Conservation (phyloP, 2,113 vertebrate species). For the Canis aureus region DNA sequence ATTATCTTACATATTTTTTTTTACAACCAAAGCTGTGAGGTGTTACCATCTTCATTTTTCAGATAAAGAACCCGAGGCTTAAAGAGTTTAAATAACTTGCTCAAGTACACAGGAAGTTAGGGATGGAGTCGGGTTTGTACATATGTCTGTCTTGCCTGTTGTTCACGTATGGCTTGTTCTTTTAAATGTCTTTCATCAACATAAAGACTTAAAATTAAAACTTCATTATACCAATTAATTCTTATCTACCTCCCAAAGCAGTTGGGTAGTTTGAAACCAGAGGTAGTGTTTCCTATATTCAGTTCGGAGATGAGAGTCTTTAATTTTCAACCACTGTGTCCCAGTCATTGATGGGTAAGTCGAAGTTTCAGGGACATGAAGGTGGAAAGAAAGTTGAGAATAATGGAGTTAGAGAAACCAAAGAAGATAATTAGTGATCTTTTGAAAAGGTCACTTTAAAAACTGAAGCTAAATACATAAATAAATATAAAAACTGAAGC, state of each 20-base stretch:
- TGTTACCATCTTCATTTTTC: conserved; percentile 17
- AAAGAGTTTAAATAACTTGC: conserved; percentile 26
- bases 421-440: conserved; percentile 17
- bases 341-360: background rate
- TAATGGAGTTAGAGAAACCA: conserved; percentile 37
- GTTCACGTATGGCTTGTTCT: background rate
- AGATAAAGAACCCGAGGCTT: background rate
- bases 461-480: background rate
- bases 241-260: background rate
- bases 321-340: background rate
- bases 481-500: background rate
- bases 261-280: background rate
- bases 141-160: background rate
- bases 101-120: background rate
- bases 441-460: conserved; percentile 37
- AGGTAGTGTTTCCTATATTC: background rate
- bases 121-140: background rate
- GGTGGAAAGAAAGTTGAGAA: conserved; percentile 1
- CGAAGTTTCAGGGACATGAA: conserved; percentile 18
- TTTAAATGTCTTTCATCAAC: background rate
- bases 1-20: background rate
- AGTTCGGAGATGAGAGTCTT: background rate
- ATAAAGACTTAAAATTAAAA: background rate
- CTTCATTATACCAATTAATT: background rate
- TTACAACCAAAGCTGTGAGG: background rate